Base-by-base conservation (phyloP, 2,888 invertebrate species). In the Latrodectus hesperus region DNA sequence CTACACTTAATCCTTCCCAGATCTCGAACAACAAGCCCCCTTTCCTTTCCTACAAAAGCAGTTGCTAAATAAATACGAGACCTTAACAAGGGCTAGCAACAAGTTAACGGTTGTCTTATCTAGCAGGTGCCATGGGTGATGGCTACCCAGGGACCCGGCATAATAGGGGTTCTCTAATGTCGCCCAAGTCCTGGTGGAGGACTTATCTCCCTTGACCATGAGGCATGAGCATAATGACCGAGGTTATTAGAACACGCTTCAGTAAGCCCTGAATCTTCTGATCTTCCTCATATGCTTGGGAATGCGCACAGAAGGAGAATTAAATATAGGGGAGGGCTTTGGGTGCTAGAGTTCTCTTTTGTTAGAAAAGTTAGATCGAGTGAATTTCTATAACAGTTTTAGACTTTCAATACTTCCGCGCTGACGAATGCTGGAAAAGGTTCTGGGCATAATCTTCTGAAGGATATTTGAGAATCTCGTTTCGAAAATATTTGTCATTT, bases 181-280 rank as follows among this genome's bases (percentile, higher is more conserved):
- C 77, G 77, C 52, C 77, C 73, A n/a, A 12, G 72, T 64, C 22
- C 22, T 22, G 22, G 22, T 22, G 22, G 79, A 51, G 79, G 72
- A 81, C 76, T 83, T 83, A 83, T 83, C 83, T 83, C 60, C 74
- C 60, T 76, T 83, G 83, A 83, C 83, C 83, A 83, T 83, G 76
- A 60, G 83, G 83, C 76, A 26, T 26, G 75, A 55, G 60, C 17
- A 17, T 51, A 51, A 71, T 64, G 64, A 52, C 51, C n/a, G 52
- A 55, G 60, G 76, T 38, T 76, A 83, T 76, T 70, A 64, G 71
- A 16, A 16, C 17, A 71, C 71, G 67, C 65, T 72, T 72, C 71
- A 53, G 49, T 67, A 51, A 49, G 17, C 51, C 49, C 76, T 12
- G 72, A 51, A 51, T 52, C 52, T 11, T 38, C 6, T 10, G 72